Evolutionary conservation across 2,797 vertebrate genomes (phyloP).

Genomic region (Limosa lapponica): DNA sequence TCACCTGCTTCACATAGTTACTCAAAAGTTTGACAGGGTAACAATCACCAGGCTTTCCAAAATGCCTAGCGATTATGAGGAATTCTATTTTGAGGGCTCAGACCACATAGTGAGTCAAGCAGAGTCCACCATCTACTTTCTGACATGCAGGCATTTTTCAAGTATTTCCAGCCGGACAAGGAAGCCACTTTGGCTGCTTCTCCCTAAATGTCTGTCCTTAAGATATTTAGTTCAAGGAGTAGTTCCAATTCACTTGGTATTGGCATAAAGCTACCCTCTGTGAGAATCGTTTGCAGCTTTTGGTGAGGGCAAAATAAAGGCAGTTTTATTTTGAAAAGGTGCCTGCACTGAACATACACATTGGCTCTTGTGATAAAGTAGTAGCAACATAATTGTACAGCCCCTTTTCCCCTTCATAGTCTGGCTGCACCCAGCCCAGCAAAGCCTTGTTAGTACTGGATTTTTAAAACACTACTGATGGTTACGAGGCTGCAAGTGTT

Average conservation of each 20-base stretch:
- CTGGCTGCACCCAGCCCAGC: neutral
- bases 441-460: neutral
- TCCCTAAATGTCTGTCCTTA: neutral
- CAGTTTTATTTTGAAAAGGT: neutral
- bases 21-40: neutral
- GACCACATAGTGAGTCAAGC: neutral
- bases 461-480: neutral
- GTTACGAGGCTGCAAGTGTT: neutral
- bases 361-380: neutral
- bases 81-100: neutral
- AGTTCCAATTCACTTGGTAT: neutral
- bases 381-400: neutral
- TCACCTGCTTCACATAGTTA: conserved; percentile 1
- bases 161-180: neutral
- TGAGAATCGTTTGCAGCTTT: neutral
- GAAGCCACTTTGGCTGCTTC: neutral
- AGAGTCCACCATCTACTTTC: neutral
- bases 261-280: neutral
- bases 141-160: neutral
- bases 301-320: neutral
- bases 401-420: neutral
- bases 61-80: neutral
- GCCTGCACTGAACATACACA: neutral
- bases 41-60: neutral
- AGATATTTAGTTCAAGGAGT: neutral